phyloP scores from a whole-genome alignment of 1,140 invertebrate species.

The Ridgeia piscesae region DNA sequence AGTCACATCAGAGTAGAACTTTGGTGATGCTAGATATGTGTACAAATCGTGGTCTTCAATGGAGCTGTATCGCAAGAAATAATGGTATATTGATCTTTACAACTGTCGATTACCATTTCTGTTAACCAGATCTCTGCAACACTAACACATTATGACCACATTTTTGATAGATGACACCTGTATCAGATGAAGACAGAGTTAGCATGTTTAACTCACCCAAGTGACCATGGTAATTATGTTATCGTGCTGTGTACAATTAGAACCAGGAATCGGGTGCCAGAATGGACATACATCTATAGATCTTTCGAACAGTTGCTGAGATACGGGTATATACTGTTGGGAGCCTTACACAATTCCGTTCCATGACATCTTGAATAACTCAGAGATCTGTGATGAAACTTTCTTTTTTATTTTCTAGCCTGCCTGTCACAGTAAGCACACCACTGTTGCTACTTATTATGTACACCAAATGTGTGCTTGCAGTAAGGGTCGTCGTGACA shows the following conservation, averaged over 20 bases:
- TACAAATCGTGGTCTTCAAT: not conserved
- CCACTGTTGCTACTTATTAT: not conserved
- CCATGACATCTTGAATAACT: not conserved
- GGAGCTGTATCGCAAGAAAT: not conserved
- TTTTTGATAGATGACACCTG: too few relatives aligned
- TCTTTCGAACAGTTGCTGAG: too few relatives aligned
- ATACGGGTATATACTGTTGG: too few relatives aligned
- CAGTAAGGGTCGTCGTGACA: not conserved
- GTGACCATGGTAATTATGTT: too few relatives aligned
- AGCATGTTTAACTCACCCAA: too few relatives aligned
- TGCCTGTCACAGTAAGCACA: not conserved
- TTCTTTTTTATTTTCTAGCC: not conserved
- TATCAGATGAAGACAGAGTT: too few relatives aligned
- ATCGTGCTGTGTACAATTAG: too few relatives aligned
- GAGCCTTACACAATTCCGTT: not conserved
- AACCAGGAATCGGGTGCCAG: too few relatives aligned
- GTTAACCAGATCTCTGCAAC: not conserved
- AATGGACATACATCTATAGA: too few relatives aligned
- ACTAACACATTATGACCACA: too few relatives aligned
- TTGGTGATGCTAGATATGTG: not conserved
- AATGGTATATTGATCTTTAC: not conserved
- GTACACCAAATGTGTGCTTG: not conserved
- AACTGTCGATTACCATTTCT: not conserved
- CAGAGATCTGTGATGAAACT: not conserved
- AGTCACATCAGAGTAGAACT: not conserved